Percentiles rank a stretch among this genome's conserved stretches.
These are phyloP conservation scores for Cercopithecus diana DNA, from an alignment of 2,797 vertebrate genomes.

Conservation along the genomic window DNA sequence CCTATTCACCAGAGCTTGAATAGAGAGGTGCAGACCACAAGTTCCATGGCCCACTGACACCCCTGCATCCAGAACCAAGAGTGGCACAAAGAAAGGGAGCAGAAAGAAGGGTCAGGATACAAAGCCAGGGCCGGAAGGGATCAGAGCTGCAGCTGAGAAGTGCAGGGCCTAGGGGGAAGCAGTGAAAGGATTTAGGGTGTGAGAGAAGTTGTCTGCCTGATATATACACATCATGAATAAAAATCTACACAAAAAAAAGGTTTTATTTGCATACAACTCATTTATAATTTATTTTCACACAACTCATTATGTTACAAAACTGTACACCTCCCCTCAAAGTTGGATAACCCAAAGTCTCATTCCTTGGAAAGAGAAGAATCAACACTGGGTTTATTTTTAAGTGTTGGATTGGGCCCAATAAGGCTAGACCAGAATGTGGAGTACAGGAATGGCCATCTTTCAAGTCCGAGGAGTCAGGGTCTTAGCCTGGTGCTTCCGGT, in stretches of 20 bases:
- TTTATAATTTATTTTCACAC: constrained; percentile 86
- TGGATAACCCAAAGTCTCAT: constrained; percentile 82
- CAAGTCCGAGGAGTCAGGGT: constrained; percentile 15
- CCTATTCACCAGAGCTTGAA: background rate
- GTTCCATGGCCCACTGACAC: background rate
- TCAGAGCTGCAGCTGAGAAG: background rate
- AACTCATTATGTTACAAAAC: constrained; percentile 90
- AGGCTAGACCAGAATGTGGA: constrained; percentile 63
- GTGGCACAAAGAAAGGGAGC: background rate
- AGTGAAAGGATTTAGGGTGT: background rate
- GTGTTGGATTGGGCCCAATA: constrained; percentile 29
- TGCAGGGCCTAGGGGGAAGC: background rate
- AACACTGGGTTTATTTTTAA: constrained; percentile 80
- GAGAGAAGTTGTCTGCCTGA: background rate
- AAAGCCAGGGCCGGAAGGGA: too few relatives aligned
- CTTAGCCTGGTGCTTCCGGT: background rate
- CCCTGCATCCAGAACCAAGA: background rate
- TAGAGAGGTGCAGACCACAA: background rate
- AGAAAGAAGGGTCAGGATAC: background rate
- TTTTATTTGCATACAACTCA: constrained; percentile 86
- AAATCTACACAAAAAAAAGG: background rate
- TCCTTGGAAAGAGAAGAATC: constrained; percentile 90
- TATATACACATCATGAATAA: background rate
- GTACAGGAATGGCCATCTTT: background rate
- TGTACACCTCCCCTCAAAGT: constrained; percentile 84